Evolutionary conservation across 2,888 invertebrate species (phyloP).

Genomic region (Mythimna pallens): DNA sequence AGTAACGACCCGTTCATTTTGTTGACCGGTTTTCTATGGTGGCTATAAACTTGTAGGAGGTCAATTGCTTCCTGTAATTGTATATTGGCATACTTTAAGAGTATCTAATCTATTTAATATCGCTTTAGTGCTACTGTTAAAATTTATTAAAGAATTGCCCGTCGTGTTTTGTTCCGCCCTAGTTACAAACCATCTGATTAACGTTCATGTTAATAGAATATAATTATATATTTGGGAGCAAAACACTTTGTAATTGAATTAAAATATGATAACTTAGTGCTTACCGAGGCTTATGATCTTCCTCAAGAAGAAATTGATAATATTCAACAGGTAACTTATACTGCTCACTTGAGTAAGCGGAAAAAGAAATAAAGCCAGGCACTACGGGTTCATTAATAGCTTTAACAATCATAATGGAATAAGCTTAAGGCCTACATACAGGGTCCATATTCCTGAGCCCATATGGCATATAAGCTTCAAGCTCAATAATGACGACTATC

Average conservation of each 20-base stretch:
- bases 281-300: not conserved
- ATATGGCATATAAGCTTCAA: too few relatives aligned
- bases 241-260: constrained; percentile 24
- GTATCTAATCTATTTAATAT: constrained; percentile 1
- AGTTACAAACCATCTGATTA: constrained; percentile 8
- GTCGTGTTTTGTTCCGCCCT: constrained; percentile 3
- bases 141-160: not conserved
- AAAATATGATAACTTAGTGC: not conserved
- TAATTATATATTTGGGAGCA: constrained; percentile 24
- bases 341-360: not conserved
- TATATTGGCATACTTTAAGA: constrained; percentile 18
- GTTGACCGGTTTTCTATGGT: not conserved
- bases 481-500: not conserved
- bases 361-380: not conserved
- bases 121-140: constrained; percentile 11
- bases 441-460: too few relatives aligned
- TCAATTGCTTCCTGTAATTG: constrained; percentile 30
- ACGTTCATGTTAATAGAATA: not conserved
- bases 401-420: not conserved
- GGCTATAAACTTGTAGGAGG: constrained; percentile 11
- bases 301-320: not conserved
- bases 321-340: not conserved
- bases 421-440: not conserved
- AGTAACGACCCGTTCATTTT: not conserved
- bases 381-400: not conserved